Conservation (phyloP, 37 sponge, comb jelly and placozoan genomes). For the Beroe forskalii region DNA sequence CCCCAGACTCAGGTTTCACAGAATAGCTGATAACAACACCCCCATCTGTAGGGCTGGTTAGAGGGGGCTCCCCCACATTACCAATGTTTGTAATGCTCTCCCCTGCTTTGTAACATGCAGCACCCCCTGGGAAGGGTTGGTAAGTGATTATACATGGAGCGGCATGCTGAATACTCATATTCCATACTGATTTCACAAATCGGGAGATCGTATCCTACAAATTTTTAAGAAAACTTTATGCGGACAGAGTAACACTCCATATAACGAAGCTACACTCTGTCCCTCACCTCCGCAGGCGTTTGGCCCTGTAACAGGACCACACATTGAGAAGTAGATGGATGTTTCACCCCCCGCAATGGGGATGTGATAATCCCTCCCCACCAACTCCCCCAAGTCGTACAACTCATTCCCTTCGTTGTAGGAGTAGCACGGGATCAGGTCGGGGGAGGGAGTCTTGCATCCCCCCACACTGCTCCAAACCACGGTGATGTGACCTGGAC, state of each 20-base stretch:
- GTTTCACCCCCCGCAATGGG: not conserved
- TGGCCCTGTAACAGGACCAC: constrained; percentile 48
- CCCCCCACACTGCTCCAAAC: constrained; percentile 6
- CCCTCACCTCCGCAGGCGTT: constrained; percentile 18
- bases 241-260: too few relatives aligned
- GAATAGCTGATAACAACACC: constrained; percentile 23
- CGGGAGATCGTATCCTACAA: too few relatives aligned
- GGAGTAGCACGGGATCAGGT: not conserved
- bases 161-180: too few relatives aligned
- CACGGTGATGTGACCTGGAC: not conserved
- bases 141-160: too few relatives aligned
- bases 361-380: constrained; percentile 25
- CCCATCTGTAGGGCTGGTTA: not conserved
- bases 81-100: not conserved
- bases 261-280: too few relatives aligned
- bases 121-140: too few relatives aligned
- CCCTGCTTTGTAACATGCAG: constrained; percentile 8
- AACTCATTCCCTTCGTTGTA: not conserved
- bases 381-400: constrained; percentile 4
- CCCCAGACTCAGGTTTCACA: not conserved
- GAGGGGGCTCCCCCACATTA: not conserved
- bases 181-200: too few relatives aligned
- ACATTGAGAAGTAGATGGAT: constrained; percentile 16
- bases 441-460: not conserved
- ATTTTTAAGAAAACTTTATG: too few relatives aligned